These are phyloP conservation scores for Pluvianellus socialis DNA, from an alignment of 2,113 vertebrate genomes.

Conservation along the genomic window DNA sequence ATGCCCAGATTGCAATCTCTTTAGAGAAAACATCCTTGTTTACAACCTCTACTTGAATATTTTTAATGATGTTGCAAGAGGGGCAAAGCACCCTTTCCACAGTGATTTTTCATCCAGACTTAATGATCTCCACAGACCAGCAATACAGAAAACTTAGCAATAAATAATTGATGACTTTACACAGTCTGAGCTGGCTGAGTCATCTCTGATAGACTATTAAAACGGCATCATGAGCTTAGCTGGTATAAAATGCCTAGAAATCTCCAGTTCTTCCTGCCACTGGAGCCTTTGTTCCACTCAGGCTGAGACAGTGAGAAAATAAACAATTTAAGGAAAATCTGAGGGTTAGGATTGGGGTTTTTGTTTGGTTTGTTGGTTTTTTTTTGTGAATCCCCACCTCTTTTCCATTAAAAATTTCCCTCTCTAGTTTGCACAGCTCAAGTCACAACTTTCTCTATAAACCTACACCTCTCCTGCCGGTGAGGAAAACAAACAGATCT, in stretches of 20 bases:
- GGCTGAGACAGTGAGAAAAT: background rate
- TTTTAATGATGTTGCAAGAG: background rate
- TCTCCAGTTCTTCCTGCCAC: background rate
- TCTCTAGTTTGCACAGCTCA: background rate
- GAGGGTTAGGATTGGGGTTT: background rate
- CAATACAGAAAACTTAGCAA: background rate
- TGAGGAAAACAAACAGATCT: background rate
- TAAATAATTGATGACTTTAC: slow-evolving; percentile 54
- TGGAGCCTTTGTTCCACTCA: background rate
- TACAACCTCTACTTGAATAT: background rate
- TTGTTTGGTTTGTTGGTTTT: background rate
- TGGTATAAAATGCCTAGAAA: slow-evolving; percentile 29
- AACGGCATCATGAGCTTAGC: background rate
- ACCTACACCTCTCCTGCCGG: background rate
- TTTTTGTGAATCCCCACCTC: too few species aligned
- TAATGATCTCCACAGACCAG: slow-evolving; percentile 19
- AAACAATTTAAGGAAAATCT: background rate
- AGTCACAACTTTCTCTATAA: background rate
- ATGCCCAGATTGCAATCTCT: background rate
- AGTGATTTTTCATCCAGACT: background rate
- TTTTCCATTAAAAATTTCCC: background rate
- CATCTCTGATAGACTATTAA: background rate
- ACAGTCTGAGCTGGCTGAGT: slow-evolving; percentile 16
- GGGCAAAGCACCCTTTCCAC: background rate
- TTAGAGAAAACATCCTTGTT: background rate